phyloP scores from a whole-genome alignment of 2,888 invertebrate genomes.

The Buathra laborator region DNA sequence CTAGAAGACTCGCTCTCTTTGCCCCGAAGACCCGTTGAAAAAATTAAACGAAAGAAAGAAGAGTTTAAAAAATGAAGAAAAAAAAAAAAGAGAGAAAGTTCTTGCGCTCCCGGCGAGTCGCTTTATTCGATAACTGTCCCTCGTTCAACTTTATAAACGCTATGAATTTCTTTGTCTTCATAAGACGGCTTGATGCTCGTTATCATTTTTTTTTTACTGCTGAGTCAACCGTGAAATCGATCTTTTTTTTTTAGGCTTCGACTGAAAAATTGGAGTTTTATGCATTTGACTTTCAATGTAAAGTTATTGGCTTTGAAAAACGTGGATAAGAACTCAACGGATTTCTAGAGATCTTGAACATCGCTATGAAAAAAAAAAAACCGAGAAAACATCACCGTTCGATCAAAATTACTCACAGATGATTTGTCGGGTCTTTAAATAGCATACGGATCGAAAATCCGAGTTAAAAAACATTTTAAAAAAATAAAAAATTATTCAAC shows the following conservation, averaged over 20 bases:
- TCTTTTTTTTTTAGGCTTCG: background rate
- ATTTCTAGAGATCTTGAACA: too few relatives aligned
- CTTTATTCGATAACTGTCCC: slow-evolving; percentile 23
- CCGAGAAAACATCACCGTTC: too few relatives aligned
- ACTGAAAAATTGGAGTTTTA: too few relatives aligned
- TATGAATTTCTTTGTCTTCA: slow-evolving; percentile 3
- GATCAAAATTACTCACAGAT: too few relatives aligned
- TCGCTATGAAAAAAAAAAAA: background rate
- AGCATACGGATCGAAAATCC: too few relatives aligned
- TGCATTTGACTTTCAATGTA: too few relatives aligned
- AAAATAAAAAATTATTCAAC: too few relatives aligned
- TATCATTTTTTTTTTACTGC: background rate
- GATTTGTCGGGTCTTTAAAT: too few relatives aligned
- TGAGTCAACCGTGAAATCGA: background rate
- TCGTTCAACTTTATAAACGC: slow-evolving; percentile 16
- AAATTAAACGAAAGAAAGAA: slow-evolving; percentile 4
- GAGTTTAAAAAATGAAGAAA: background rate
- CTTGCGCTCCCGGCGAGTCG: slow-evolving; percentile 13
- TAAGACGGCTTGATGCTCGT: slow-evolving; percentile 5
- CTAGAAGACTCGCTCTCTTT: slow-evolving; percentile 28
- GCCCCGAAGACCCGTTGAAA: slow-evolving; percentile 1
- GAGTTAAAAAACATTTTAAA: too few relatives aligned
- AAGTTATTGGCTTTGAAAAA: too few relatives aligned
- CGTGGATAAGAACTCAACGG: too few relatives aligned
- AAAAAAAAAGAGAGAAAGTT: slow-evolving; percentile 3